Evolutionary conservation across 2,797 vertebrate species (phyloP).

Genomic region (Chloroceryle amazona): DNA sequence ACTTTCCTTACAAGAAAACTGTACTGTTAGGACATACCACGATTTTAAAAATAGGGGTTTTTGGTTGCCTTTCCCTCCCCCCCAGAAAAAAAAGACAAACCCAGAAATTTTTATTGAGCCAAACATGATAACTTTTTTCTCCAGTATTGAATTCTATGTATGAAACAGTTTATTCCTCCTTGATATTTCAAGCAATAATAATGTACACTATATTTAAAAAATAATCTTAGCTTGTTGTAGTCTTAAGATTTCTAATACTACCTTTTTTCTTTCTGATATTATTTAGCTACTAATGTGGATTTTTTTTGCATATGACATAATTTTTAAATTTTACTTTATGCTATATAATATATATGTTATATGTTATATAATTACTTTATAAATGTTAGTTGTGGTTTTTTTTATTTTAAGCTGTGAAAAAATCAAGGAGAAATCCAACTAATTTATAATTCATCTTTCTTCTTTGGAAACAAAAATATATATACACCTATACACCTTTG

Average conservation of each 20-base stretch:
- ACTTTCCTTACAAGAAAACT: neutral
- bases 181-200: neutral
- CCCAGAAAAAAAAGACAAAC: neutral
- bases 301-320: neutral
- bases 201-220: neutral
- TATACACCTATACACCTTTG: too few species aligned
- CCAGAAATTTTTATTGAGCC: neutral
- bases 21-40: neutral
- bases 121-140: neutral
- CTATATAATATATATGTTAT: too few species aligned
- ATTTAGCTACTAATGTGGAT: neutral
- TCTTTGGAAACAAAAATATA: neutral
- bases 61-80: rapidly evolving
- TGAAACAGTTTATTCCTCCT: neutral
- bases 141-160: neutral
- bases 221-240: neutral
- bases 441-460: neutral
- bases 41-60: neutral
- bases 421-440: neutral
- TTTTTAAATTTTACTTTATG: neutral
- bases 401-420: neutral
- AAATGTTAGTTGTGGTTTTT: neutral
- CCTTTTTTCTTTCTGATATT: neutral
- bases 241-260: neutral
- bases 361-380: neutral